These are phyloP conservation scores for Hemaris fuciformis DNA, from an alignment of 2,888 invertebrate species.

Conservation along the genomic window DNA sequence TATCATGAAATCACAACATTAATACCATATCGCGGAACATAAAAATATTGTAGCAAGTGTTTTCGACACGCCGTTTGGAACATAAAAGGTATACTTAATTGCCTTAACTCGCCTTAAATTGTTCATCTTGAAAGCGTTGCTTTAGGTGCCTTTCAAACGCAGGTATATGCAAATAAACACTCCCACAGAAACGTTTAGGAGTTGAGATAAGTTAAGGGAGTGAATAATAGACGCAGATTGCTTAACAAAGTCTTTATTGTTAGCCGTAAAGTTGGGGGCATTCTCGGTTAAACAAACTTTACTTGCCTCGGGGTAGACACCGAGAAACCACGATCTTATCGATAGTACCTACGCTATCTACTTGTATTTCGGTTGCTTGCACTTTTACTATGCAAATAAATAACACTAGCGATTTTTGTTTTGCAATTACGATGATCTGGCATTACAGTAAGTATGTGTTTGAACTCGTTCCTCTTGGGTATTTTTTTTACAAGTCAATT, in stretches of 20 bases:
- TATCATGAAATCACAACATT: background rate
- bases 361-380: background rate
- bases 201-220: constrained; percentile 42
- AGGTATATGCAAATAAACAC: constrained; percentile 41
- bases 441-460: too few species aligned
- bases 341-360: constrained; percentile 5
- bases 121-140: constrained; percentile 34
- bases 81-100: constrained; percentile 33
- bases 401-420: too few species aligned
- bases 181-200: constrained; percentile 34
- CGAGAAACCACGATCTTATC: constrained; percentile 10
- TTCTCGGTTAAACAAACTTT: constrained; percentile 42
- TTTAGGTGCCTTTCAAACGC: constrained; percentile 34
- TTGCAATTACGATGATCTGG: too few species aligned
- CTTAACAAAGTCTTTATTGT: constrained; percentile 52
- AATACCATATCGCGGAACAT: background rate
- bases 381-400: background rate
- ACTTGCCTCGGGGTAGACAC: constrained; percentile 20
- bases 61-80: background rate
- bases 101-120: constrained; percentile 38
- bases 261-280: constrained; percentile 33
- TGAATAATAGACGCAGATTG: constrained; percentile 52
- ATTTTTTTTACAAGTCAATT: too few species aligned
- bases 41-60: background rate
- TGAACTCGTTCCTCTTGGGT: too few species aligned